phyloP scores from a whole-genome alignment of 2,888 invertebrate genomes.

The Eudemis profundana region DNA sequence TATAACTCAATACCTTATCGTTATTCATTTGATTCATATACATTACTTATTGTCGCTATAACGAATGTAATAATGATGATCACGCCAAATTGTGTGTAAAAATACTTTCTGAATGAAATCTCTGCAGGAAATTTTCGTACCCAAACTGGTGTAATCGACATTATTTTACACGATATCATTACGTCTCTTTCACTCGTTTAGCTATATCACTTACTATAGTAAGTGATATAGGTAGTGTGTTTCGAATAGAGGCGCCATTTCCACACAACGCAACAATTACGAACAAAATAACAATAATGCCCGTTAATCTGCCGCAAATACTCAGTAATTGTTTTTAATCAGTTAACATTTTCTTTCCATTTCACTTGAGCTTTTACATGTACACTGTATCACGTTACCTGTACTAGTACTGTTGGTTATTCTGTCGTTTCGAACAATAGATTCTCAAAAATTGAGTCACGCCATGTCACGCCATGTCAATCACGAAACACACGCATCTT shows the following conservation, averaged over 20 bases:
- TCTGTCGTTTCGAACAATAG: too few species aligned
- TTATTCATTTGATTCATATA: too few species aligned
- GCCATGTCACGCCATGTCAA: too few species aligned
- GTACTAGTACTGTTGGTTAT: not conserved
- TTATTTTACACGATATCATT: not conserved
- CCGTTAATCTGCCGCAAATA: not conserved
- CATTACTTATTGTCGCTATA: too few species aligned
- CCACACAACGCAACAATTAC: slow-evolving; percentile 12
- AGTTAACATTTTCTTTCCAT: not conserved
- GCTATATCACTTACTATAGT: too few species aligned
- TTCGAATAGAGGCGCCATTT: too few species aligned
- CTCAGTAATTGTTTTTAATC: not conserved
- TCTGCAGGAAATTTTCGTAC: not conserved
- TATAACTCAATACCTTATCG: too few species aligned
- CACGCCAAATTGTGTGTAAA: not conserved
- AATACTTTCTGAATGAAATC: not conserved
- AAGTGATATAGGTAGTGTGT: too few species aligned
- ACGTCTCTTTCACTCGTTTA: not conserved
- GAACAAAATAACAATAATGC: slow-evolving; percentile 1
- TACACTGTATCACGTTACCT: not conserved
- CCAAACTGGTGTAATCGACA: not conserved
- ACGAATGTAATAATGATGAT: not conserved
- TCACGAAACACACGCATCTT: not conserved
- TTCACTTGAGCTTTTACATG: not conserved
- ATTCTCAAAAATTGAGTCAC: too few species aligned